These are phyloP conservation scores for Anoura caudifer DNA, from an alignment of 2,113 vertebrate species.

Conservation along the genomic window DNA sequence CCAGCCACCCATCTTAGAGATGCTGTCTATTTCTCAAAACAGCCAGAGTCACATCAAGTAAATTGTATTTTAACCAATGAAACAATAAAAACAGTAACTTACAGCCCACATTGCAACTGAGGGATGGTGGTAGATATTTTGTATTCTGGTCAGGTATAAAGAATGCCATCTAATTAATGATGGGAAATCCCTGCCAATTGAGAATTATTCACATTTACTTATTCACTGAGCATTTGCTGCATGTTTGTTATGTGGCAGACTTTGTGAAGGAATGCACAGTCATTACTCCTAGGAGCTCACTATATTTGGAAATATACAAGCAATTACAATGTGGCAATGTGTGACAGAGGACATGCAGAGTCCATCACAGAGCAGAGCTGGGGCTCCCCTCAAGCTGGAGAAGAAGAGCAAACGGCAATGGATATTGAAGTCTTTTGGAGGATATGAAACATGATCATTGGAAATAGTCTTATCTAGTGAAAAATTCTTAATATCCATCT, in stretches of 20 bases:
- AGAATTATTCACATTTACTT: neutral
- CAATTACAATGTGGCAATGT: neutral
- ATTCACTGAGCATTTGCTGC: neutral
- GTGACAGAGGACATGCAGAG: neutral
- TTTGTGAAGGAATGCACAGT: neutral
- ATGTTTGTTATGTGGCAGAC: neutral
- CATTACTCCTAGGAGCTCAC: neutral
- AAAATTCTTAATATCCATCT: neutral
- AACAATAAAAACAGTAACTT: neutral
- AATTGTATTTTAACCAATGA: neutral
- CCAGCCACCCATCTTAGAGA: neutral
- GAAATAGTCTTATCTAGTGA: neutral
- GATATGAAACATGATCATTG: neutral
- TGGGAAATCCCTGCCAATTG: neutral
- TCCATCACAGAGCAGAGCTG: rapidly evolving
- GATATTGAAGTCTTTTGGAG: neutral
- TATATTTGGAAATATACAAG: neutral
- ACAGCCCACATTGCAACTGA: neutral
- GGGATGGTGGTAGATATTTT: neutral
- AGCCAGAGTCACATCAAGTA: neutral
- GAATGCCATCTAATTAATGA: neutral
- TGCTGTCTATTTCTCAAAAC: neutral
- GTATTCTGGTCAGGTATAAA: neutral
- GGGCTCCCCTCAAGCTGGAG: neutral
- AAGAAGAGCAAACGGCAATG: neutral